A percentile compares a stretch with the other conserved stretches of the same genome.
phyloP scores from a whole-genome alignment of 53 echinoderm and acorn worm species.

The Apostichopus leukothele region DNA sequence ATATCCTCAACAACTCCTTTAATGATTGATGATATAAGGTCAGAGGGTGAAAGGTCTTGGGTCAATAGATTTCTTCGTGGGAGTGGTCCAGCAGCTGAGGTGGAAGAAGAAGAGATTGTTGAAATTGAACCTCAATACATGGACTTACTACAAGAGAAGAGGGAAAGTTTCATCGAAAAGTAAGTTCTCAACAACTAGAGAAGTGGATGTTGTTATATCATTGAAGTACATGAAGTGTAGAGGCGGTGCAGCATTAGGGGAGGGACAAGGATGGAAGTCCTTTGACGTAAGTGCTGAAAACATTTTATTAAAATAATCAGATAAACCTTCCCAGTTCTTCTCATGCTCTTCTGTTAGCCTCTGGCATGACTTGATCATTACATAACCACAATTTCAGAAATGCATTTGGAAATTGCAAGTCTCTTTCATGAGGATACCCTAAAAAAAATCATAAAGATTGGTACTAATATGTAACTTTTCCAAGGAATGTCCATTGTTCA shows the following conservation, averaged over 20 bases:
- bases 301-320: too few species aligned
- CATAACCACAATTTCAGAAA: background rate
- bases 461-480: too few species aligned
- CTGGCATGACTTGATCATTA: too few species aligned
- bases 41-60: slow-evolving; percentile 81
- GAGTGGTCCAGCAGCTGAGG: slow-evolving; percentile 83
- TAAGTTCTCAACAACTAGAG: slow-evolving; percentile 28
- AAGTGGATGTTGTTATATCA: background rate
- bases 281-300: too few species aligned
- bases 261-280: too few species aligned
- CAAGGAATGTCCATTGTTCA: too few species aligned
- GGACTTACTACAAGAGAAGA: slow-evolving; percentile 77
- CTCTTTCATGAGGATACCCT: background rate
- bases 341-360: too few species aligned
- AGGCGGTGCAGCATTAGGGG: too few species aligned
- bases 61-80: slow-evolving; percentile 76
- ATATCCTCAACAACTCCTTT: background rate
- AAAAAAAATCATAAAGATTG: background rate
- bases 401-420: background rate
- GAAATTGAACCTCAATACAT: slow-evolving; percentile 92
- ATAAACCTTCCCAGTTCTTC: too few species aligned
- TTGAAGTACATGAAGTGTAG: too few species aligned
- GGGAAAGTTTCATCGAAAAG: slow-evolving; percentile 73
- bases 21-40: slow-evolving; percentile 37
- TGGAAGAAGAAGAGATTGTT: slow-evolving; percentile 76